These are phyloP conservation scores for Ptyas mucosa DNA, from an alignment of 2,113 vertebrate genomes.

Conservation along the genomic window DNA sequence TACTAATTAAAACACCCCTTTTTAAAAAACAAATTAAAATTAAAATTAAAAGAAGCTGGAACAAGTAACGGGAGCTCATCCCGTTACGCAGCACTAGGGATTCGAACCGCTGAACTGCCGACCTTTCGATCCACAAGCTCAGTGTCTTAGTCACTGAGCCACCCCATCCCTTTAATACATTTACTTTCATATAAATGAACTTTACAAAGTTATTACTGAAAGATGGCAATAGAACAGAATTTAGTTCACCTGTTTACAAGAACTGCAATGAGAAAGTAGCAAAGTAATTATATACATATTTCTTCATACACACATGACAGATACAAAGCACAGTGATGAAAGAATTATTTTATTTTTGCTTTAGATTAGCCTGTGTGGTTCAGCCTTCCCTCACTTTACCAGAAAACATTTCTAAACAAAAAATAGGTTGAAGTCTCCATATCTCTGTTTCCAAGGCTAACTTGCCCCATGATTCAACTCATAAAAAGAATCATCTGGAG, in stretches of 20 bases:
- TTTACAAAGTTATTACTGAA: slow-evolving; percentile 11
- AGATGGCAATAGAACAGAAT: background rate
- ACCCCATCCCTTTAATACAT: background rate
- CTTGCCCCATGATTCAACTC: background rate
- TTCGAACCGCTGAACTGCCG: no score
- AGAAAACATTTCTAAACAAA: background rate
- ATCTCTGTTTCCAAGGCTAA: background rate
- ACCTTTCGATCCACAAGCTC: no score
- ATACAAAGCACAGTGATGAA: background rate
- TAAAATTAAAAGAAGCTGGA: no score
- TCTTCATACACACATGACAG: background rate
- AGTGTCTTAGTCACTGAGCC: no score
- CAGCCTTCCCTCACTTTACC: background rate
- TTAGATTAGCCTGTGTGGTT: background rate
- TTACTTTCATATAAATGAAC: background rate
- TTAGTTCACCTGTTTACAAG: background rate
- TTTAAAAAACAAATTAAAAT: no score
- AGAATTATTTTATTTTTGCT: background rate
- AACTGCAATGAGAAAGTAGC: background rate
- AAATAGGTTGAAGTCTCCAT: background rate
- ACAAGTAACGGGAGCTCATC: no score
- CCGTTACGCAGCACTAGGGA: no score
- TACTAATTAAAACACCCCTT: no score
- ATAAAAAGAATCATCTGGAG: background rate
- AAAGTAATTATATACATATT: background rate